phyloP scores from a whole-genome alignment of 2,888 invertebrate genomes.

The Rhingia campestris region DNA sequence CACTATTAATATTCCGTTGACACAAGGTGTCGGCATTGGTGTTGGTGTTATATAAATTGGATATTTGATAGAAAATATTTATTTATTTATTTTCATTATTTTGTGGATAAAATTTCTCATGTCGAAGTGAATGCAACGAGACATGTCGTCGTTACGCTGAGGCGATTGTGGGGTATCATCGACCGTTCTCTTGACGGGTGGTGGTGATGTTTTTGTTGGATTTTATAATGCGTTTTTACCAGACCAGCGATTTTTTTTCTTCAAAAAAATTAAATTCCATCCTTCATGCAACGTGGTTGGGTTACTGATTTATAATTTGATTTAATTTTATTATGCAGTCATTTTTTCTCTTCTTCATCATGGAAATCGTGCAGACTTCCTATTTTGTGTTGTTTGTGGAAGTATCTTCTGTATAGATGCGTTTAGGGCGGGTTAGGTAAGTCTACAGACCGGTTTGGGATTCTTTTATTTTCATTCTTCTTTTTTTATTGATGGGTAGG shows the following conservation, averaged over 20 bases:
- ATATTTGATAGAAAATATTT: slow-evolving; percentile 25
- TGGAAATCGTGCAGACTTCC: slow-evolving; percentile 30
- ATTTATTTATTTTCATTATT: slow-evolving; percentile 8
- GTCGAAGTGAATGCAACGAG: slow-evolving; percentile 23
- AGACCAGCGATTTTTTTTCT: slow-evolving; percentile 1
- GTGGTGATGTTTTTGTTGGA: slow-evolving; percentile 6
- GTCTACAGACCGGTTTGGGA: slow-evolving; percentile 51
- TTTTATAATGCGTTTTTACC: slow-evolving; percentile 15
- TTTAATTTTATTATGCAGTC: not conserved
- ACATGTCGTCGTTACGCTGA: not conserved
- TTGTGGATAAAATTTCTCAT: slow-evolving; percentile 36
- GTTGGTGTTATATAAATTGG: slow-evolving; percentile 42
- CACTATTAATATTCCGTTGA: slow-evolving; percentile 30
- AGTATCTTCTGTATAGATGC: slow-evolving; percentile 7
- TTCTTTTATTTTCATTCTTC: slow-evolving; percentile 13
- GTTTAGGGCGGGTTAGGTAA: slow-evolving; percentile 38
- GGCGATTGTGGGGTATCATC: not conserved
- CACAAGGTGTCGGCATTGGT: slow-evolving; percentile 5
- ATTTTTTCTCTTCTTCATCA: not conserved
- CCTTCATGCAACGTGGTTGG: slow-evolving; percentile 42
- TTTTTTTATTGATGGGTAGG: not conserved
- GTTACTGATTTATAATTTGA: slow-evolving; percentile 28
- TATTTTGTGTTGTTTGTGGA: slow-evolving; percentile 24
- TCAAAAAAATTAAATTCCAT: slow-evolving; percentile 2
- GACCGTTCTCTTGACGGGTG: slow-evolving; percentile 10